These are phyloP conservation scores for Blastobasis adustella DNA, from an alignment of 2,888 invertebrate genomes.

Conservation along the genomic window DNA sequence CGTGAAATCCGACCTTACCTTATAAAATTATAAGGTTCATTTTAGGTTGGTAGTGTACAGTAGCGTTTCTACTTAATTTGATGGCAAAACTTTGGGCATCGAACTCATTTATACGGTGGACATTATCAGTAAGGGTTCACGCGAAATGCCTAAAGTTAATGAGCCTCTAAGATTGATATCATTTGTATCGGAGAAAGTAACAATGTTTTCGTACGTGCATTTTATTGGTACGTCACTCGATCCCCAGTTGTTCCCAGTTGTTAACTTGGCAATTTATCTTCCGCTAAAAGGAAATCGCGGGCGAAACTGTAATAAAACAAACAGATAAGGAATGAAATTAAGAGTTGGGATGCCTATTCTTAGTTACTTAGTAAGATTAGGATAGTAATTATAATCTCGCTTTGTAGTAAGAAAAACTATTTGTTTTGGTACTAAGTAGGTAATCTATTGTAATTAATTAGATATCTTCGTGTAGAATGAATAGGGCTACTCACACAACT, in stretches of 20 bases:
- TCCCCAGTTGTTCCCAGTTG: conserved; percentile 19
- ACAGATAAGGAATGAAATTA: too few relatives aligned
- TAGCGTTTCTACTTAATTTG: conserved; percentile 62
- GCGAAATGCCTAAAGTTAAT: conserved; percentile 33
- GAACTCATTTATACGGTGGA: conserved; percentile 54
- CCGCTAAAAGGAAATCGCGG: conserved; percentile 14
- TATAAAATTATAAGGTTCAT: conserved; percentile 3
- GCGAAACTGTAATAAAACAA: too few relatives aligned
- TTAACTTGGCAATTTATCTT: conserved; percentile 34
- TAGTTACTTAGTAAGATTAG: too few relatives aligned
- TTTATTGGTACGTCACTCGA: conserved; percentile 27
- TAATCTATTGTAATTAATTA: too few relatives aligned
- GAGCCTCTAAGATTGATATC: conserved; percentile 39
- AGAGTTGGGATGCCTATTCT: too few relatives aligned
- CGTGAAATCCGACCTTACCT: conserved; percentile 23
- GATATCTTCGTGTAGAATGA: too few relatives aligned
- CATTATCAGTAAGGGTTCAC: conserved; percentile 49
- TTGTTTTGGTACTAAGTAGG: too few relatives aligned
- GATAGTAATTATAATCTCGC: too few relatives aligned
- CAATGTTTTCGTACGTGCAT: conserved; percentile 26
- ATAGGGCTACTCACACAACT: too few relatives aligned
- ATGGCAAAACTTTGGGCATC: conserved; percentile 63
- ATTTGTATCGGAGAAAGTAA: conserved; percentile 13
- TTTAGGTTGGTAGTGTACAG: conserved; percentile 10
- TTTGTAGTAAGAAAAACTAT: too few relatives aligned